A percentile compares a stretch with the other conserved stretches of the same genome.
Conservation (phyloP, 2,888 invertebrate species). For the Tetragonisca angustula region DNA sequence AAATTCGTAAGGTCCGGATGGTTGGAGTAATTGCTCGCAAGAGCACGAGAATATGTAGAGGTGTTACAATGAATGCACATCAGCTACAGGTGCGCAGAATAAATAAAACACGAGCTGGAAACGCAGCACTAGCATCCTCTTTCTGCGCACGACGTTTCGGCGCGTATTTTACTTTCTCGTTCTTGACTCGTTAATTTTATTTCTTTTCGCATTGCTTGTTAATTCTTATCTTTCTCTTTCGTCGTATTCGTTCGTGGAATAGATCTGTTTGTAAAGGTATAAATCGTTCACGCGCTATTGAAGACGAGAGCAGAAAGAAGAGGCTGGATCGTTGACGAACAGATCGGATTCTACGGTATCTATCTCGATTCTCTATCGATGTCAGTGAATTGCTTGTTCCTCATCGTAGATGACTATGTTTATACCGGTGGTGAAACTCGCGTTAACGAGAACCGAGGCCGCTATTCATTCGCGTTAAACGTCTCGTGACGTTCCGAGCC, state of each 20-base stretch:
- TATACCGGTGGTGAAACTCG: slow-evolving; percentile 67
- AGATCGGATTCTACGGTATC: slow-evolving; percentile 5
- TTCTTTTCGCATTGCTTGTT: no score
- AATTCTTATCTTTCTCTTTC: neutral
- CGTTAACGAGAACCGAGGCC: slow-evolving; percentile 1
- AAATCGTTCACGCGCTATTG: neutral
- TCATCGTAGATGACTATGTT: slow-evolving; percentile 63
- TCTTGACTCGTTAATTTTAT: neutral
- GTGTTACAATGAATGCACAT: slow-evolving; percentile 45
- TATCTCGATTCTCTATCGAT: slow-evolving; percentile 4
- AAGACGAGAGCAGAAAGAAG: neutral
- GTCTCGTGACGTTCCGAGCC: neutral
- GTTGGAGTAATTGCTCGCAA: neutral
- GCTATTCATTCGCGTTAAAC: neutral
- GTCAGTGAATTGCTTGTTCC: neutral
- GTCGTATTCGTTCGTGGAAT: neutral
- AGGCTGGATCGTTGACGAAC: slow-evolving; percentile 1
- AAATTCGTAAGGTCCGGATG: neutral
- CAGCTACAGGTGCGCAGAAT: slow-evolving; percentile 53
- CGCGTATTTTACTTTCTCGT: neutral
- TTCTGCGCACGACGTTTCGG: slow-evolving; percentile 18
- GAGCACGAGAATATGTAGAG: slow-evolving; percentile 22
- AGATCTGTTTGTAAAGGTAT: neutral
- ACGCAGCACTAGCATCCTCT: slow-evolving; percentile 13
- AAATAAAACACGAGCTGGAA: slow-evolving; percentile 33